Base-by-base conservation (phyloP, 2,888 invertebrate species). In the Lucinisca nassula region DNA sequence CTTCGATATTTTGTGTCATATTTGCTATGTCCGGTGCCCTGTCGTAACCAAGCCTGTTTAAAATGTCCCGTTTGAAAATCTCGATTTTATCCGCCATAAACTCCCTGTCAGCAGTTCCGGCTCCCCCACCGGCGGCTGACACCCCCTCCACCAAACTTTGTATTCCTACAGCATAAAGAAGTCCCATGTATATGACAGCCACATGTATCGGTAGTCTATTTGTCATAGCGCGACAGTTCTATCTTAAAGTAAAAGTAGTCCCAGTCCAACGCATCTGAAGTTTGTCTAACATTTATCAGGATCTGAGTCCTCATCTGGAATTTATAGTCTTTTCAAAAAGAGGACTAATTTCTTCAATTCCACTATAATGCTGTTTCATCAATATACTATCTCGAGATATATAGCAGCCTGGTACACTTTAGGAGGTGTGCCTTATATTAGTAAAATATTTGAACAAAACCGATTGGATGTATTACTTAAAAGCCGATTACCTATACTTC, bases 11-110 rank as follows among this genome's bases (percentile, higher is more conserved):
- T 49, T 79, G 84, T 17, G 88, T 90, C 27, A 92, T 78, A 79
- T 89, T 87, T 12, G 88, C 79, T 21, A 91, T 75, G 45, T 80
- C 70, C 21, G 92, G 90, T 2, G 83, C 83, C 21, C 78, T 55
- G 0, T 84, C 72, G 77, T 91, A 90, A 1, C 90, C 89, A 27
- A 92, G 84, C 72, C 85, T 85, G 45, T 82, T 81, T 30, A 92
- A 70, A 72, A 92, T 85, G 74, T 91, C 89, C 80, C 82, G 79
- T 72, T 92, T 91, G 67, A 91, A 90, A 51, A 70, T 85, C 83
- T 90, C 89, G 40, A 92, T 87, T 77, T 88, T 88, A 27, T 88
- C 85, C n/a, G 32, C 58, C 30, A 78, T 45, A 12, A 72, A 2
- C 6, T 77, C 30, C 21, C 67, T 81, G 24, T 74, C 35, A 6